phyloP scores from a whole-genome alignment of 2,888 invertebrate genomes.

The Galerucella pusilla region DNA sequence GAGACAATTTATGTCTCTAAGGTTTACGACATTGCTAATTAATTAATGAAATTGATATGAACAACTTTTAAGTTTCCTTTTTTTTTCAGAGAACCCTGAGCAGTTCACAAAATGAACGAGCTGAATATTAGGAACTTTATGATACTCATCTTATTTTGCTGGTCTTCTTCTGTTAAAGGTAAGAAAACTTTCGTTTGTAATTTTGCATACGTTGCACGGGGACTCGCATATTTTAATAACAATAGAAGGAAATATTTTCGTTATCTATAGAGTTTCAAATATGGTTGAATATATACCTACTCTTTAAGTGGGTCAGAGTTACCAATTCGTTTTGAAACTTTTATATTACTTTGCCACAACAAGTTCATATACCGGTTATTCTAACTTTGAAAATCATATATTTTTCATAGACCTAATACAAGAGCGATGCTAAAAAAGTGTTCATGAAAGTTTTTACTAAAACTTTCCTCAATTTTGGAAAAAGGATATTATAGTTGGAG shows the following conservation, averaged over 20 bases:
- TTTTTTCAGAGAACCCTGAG: conserved; percentile 44
- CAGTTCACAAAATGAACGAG: conserved; percentile 54
- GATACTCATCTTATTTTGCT: conserved; percentile 55
- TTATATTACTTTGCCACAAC: background rate
- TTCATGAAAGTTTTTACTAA: background rate
- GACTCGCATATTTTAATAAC: background rate
- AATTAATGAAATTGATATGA: background rate
- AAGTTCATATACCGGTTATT: background rate
- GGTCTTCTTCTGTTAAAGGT: conserved; percentile 50
- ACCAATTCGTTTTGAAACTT: conserved; percentile 1
- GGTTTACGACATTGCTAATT: no score
- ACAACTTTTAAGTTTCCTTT: conserved; percentile 11
- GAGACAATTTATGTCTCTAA: no score
- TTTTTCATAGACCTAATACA: background rate
- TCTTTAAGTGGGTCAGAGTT: background rate
- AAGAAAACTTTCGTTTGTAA: conserved; percentile 21
- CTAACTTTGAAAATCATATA: background rate
- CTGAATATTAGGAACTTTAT: conserved; percentile 52
- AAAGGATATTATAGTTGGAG: background rate
- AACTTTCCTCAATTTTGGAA: background rate
- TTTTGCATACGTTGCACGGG: background rate
- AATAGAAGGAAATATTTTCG: background rate
- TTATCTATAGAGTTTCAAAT: background rate
- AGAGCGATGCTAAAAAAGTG: background rate
- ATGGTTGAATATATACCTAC: background rate